Evolutionary conservation across 2,797 vertebrate genomes (phyloP).

Genomic region (Ara ararauna): DNA sequence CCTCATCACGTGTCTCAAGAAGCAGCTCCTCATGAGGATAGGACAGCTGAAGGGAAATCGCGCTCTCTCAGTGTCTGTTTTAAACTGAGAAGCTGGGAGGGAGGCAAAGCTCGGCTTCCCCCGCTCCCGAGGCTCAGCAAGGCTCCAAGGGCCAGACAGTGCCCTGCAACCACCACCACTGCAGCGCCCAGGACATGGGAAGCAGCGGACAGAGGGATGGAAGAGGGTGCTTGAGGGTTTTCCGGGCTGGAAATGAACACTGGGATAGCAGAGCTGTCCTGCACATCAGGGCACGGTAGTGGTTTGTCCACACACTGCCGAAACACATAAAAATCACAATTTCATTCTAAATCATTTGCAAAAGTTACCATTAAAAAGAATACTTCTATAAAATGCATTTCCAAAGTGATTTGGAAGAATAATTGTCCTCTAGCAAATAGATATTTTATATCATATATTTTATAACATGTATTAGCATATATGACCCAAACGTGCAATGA

Average conservation of each 20-base stretch:
- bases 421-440: neutral
- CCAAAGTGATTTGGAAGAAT: accelerated
- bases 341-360: neutral
- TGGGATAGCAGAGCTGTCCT: neutral
- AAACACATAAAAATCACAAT: neutral
- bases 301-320: accelerated
- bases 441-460: neutral
- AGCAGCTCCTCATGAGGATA: accelerated
- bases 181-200: neutral
- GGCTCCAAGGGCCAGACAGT: accelerated
- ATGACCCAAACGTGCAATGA: neutral
- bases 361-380: neutral
- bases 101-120: neutral
- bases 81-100: neutral
- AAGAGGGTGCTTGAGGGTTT: accelerated
- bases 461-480: neutral
- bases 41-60: accelerated
- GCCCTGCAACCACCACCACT: accelerated
- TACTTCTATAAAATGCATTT: neutral
- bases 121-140: accelerated
- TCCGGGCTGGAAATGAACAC: neutral
- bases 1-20: accelerated
- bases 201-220: accelerated
- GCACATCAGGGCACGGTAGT: neutral
- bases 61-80: accelerated